phyloP scores from a whole-genome alignment of 2,888 invertebrate genomes.

The Tryphoninae sp. region DNA sequence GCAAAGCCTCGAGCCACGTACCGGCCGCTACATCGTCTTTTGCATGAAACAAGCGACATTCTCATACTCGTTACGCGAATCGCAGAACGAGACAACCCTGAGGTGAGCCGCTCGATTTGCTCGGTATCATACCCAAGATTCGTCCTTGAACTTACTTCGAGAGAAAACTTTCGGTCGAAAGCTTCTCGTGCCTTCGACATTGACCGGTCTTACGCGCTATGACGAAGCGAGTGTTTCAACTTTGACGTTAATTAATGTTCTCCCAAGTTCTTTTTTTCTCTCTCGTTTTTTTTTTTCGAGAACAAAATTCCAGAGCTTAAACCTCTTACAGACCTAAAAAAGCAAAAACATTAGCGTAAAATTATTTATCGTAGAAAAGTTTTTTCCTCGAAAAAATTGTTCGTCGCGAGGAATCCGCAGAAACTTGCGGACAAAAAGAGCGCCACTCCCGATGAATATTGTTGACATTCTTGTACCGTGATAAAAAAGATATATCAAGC shows the following conservation, averaged over 20 bases:
- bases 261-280: slow-evolving; percentile 57
- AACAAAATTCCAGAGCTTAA: not conserved
- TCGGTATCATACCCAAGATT: slow-evolving; percentile 22
- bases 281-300: not conserved
- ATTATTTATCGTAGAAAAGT: not conserved
- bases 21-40: slow-evolving; percentile 3
- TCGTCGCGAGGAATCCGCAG: not conserved
- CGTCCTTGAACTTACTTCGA: slow-evolving; percentile 34
- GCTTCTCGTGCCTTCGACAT: slow-evolving; percentile 25
- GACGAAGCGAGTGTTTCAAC: not conserved
- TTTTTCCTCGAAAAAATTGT: not conserved
- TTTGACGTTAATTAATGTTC: slow-evolving; percentile 68
- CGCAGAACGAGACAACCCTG: slow-evolving; percentile 15
- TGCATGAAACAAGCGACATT: slow-evolving; percentile 32
- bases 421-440: not conserved
- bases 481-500: not conserved
- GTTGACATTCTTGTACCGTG: not conserved
- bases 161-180: slow-evolving; percentile 21
- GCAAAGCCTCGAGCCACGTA: not conserved
- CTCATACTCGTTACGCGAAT: not conserved
- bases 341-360: not conserved
- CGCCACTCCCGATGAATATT: not conserved
- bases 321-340: no score
- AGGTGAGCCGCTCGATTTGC: slow-evolving; percentile 4
- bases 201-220: slow-evolving; percentile 1